Base-by-base conservation (phyloP, 1,140 invertebrate species). In the Leptoteleia sp. region DNA sequence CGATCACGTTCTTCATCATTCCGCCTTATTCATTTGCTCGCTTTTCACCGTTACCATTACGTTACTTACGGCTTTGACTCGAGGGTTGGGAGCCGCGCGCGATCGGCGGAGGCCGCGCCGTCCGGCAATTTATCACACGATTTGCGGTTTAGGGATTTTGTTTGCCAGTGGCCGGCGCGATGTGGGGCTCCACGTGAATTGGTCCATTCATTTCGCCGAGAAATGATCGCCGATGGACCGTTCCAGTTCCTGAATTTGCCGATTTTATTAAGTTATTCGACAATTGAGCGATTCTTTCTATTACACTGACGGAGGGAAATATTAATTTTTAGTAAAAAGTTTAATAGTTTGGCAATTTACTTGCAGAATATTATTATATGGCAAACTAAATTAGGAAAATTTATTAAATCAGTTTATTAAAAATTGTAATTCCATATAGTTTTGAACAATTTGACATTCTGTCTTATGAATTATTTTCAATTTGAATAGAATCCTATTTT, bases 1-100 rank as follows among this genome's bases (percentile, higher is more conserved):
- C 65, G 54, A 59, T 59, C 65, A 59, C 65, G 54, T 59, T 70
- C 54, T 70, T 70, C 65, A 70, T 70, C 65, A 70, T 70, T 52
- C 50, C 54, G 45, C 35, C 65, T n/a, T 42, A 59, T 70, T 70
- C 65, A 59, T 70, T 70, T 70, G 17, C 27, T 35, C 27, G 9
- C 50, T 17, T 70, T 70, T 70, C 65, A 70, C 35, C 65, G 40
- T 50, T 59, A 50, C 65, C 43, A 70, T 70, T 70, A 59, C 45
- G 65, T 59, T 70, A 70, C 65, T 40, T 57, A 48, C 29, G 43
- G 35, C 55, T 43, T 50, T 71, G 67, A 70, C 59, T 70, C 65
- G 45, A 40, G 11, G 25, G n/a, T n/a, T 35, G 16, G 47, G 40
- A 27, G 29, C 12, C 16, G 7, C n/a, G 11, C 19, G 45, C 35